These are phyloP conservation scores for Melieria crassipennis DNA, from an alignment of 2,888 invertebrate species.

Conservation along the genomic window DNA sequence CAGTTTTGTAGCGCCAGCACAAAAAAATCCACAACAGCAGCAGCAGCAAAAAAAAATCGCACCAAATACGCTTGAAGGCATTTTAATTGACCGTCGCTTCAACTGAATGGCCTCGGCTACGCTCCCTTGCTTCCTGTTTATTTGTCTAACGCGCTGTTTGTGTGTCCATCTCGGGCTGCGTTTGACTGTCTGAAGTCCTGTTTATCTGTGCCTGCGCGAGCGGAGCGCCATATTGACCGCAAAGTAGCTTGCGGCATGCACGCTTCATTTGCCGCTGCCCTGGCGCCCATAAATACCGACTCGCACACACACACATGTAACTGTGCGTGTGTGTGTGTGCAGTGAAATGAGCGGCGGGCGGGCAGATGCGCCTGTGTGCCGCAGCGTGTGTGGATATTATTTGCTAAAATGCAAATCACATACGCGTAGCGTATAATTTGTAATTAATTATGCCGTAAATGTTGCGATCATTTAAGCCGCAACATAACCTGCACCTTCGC, in stretches of 20 bases:
- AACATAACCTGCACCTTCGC: neutral
- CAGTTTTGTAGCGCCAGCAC: no score
- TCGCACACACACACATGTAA: neutral
- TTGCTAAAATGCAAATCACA: conserved; percentile 1
- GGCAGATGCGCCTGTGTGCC: no score
- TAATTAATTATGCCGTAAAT: conserved; percentile 1
- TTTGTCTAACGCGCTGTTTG: no score
- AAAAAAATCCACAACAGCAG: no score
- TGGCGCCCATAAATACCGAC: neutral
- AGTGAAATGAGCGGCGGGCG: neutral
- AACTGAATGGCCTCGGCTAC: no score
- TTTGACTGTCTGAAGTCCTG: no score
- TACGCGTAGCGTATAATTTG: neutral
- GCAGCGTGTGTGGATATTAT: neutral
- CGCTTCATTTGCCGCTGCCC: neutral
- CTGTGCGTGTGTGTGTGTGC: neutral
- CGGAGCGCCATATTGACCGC: neutral
- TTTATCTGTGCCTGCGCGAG: neutral
- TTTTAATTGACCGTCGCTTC: no score
- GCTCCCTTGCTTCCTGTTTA: no score
- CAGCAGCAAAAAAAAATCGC: no score
- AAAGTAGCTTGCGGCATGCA: conserved; percentile 3
- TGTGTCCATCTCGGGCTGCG: no score
- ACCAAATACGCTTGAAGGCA: no score
- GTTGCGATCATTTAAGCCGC: conserved; percentile 2